Conservation (phyloP, 1,140 invertebrate species). For the Solen grandis region DNA sequence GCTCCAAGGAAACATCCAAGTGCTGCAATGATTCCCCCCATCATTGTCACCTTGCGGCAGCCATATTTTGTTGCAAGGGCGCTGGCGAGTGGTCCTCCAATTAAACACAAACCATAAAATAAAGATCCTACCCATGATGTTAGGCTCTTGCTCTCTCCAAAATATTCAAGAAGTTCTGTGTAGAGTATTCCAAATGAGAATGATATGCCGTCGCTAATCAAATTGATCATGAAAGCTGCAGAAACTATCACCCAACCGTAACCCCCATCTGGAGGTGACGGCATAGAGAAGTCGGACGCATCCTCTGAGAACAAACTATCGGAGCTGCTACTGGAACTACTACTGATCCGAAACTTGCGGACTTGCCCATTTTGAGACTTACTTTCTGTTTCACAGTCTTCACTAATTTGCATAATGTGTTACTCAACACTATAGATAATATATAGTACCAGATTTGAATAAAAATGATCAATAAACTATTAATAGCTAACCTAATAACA, state of each 20-base stretch:
- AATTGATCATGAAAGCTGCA: constrained; percentile 93
- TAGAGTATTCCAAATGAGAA: constrained; percentile 82
- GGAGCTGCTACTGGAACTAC: constrained; percentile 21
- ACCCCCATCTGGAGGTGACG: constrained; percentile 90
- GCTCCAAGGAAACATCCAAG: constrained; percentile 91
- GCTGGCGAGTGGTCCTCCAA: constrained; percentile 94
- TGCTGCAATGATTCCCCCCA: constrained; percentile 87
- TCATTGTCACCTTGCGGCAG: constrained; percentile 89
- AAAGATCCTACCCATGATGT: constrained; percentile 88
- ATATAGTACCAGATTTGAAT: neutral
- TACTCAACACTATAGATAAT: constrained; percentile 17
- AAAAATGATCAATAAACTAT: too few species aligned
- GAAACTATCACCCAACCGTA: constrained; percentile 90
- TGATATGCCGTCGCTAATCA: constrained; percentile 92
- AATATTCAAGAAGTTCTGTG: constrained; percentile 89
- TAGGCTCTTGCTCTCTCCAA: constrained; percentile 91
- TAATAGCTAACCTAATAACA: neutral
- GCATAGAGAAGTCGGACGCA: constrained; percentile 61
- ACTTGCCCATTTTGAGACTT: constrained; percentile 9
- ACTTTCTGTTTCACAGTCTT: constrained; percentile 7
- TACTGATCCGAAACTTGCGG: constrained; percentile 21
- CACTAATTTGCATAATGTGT: constrained; percentile 35
- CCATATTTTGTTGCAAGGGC: constrained; percentile 92
- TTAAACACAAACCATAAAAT: constrained; percentile 75
- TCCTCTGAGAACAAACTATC: constrained; percentile 53